phyloP scores from a whole-genome alignment of 1,140 invertebrate genomes.

The Lepidurus arcticus region DNA sequence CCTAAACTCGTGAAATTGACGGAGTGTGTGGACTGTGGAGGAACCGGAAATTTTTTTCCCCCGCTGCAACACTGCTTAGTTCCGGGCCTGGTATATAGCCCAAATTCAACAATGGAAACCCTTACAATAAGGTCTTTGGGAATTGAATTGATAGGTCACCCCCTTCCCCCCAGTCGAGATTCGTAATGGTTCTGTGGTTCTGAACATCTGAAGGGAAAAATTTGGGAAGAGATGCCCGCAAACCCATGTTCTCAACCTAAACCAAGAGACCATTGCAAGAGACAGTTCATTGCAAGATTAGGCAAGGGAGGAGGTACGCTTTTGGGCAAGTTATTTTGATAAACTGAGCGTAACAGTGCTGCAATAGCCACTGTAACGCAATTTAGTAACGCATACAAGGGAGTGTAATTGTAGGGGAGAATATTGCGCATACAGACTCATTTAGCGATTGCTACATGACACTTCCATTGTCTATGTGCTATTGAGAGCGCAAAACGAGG shows the following conservation, averaged over 20 bases:
- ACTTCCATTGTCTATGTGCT: no score
- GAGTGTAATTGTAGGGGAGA: neutral
- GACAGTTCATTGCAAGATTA: neutral
- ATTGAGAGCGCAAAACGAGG: no score
- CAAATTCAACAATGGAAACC: neutral
- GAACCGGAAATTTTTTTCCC: neutral
- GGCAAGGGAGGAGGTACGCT: neutral
- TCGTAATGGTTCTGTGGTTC: neutral
- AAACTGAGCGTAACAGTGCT: neutral
- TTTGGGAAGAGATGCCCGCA: neutral
- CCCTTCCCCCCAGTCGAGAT: neutral
- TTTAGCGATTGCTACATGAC: no score
- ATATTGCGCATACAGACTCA: neutral
- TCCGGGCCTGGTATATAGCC: neutral
- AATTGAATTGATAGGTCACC: neutral
- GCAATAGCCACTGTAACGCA: neutral
- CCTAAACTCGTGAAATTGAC: conserved; percentile 20
- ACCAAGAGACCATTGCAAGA: neutral
- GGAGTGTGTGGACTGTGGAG: neutral
- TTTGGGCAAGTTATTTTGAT: neutral
- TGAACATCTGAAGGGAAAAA: neutral
- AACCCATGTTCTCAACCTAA: neutral
- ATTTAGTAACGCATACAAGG: neutral
- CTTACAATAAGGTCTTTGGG: conserved; percentile 6
- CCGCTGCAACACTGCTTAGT: neutral